Evolutionary conservation across 1,140 invertebrate genomes (phyloP), one percentile per base, ranked within the genome.

Genomic region (Procambarus clarkii): DNA sequence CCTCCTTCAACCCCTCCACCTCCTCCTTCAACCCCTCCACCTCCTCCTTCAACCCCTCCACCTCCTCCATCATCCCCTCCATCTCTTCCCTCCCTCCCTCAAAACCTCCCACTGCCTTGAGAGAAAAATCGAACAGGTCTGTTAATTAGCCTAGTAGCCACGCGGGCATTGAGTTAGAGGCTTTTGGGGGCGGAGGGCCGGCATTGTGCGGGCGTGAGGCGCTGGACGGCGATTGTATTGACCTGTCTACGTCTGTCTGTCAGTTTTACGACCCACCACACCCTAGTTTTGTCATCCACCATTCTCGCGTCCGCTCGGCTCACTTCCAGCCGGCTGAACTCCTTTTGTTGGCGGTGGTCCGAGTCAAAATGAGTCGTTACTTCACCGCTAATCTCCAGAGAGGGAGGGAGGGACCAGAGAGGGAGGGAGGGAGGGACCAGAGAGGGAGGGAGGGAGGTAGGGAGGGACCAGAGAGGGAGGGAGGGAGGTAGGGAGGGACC

Each of bases 231-330:
- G 50, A 78, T 46, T 86, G 89, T 91, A 91, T 91, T 91, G 89
- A 91, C 89, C 83, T 91, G 89, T 91, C 89, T 85, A 91, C 89
- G 89, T 85, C 81, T 91, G 89, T 91, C 89, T 91, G 89, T 91
- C 89, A 91, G 74, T 34, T 91, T 91, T 91, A 91, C 89, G 89
- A 91, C n/a, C 89, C 89, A 85, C 76, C 89, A 91, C 89, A 91
- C 89, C 83, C 89, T 64, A 91, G 89, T 91, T 91, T 91, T 91
- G 89, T 91, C 89, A 91, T 69, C 82, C 89, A 58, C 89, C 89
- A 91, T 91, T 91, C 89, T 86, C 76, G 82, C 74, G 89, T 91
- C 89, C 69, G 81, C 74, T 69, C 76, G 82, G 71, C 74, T 91
- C 54, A 74, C 89, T 91, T 91, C 89, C 89, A 85, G 50, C 58